Evolutionary conservation across 2,797 vertebrate species (phyloP).

Genomic region (Chanos chanos): DNA sequence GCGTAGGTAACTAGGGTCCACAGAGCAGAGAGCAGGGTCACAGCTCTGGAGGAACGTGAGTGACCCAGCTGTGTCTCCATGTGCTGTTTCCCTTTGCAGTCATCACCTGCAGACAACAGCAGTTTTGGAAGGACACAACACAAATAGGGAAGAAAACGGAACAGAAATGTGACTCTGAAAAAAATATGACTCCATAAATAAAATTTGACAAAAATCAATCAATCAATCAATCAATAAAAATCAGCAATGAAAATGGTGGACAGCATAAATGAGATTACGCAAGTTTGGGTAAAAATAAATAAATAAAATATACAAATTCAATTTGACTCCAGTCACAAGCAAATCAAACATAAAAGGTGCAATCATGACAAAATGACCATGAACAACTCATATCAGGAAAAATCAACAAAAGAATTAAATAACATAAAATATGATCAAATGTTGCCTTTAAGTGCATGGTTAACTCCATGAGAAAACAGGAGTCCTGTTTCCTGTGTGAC

Average conservation of each 20-base stretch:
- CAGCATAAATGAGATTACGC: too few species aligned
- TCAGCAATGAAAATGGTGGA: neutral
- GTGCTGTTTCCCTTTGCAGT: conserved; percentile 87
- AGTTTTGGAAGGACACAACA: neutral
- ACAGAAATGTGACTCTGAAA: neutral
- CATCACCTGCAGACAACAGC: conserved; percentile 77
- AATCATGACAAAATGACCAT: neutral
- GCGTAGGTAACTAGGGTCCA: conserved; percentile 78
- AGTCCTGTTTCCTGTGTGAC: too few species aligned
- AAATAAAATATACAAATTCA: neutral
- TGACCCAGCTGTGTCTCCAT: conserved; percentile 72
- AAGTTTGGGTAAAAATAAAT: neutral
- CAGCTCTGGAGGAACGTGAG: conserved; percentile 65
- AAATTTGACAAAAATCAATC: conserved; percentile 2
- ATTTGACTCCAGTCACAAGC: neutral
- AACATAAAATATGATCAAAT: too few species aligned
- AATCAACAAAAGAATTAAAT: neutral
- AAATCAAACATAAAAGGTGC: neutral
- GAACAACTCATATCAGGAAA: neutral
- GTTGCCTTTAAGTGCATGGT: too few species aligned
- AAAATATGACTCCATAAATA: conserved; percentile 6
- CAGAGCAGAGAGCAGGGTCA: conserved; percentile 69
- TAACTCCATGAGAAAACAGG: too few species aligned
- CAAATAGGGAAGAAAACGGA: neutral
- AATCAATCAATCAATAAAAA: neutral